phyloP scores from a whole-genome alignment of 2,113 vertebrate species.

The Abramis brama region DNA sequence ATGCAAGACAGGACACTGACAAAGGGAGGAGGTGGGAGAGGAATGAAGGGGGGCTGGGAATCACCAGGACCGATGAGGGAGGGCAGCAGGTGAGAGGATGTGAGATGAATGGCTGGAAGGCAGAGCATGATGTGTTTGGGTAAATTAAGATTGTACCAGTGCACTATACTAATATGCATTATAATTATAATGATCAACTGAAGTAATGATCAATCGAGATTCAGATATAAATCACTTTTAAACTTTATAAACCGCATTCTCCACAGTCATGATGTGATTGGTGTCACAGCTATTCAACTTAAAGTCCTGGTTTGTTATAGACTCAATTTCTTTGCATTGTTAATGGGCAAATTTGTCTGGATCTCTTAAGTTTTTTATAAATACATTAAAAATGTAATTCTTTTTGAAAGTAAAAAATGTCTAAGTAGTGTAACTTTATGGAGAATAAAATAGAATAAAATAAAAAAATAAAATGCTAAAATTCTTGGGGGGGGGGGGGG shows the following conservation, averaged over 20 bases:
- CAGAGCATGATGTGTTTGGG: slow-evolving; percentile 6
- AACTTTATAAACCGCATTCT: background rate
- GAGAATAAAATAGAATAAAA: background rate
- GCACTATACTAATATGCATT: background rate
- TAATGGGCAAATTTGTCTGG: background rate
- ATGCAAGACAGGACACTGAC: slow-evolving; percentile 41
- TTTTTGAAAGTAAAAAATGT: background rate
- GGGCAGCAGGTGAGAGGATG: slow-evolving; percentile 27
- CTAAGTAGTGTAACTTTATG: background rate
- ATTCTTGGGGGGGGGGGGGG: background rate
- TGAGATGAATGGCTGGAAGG: slow-evolving; percentile 28
- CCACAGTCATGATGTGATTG: background rate
- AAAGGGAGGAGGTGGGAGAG: slow-evolving; percentile 23
- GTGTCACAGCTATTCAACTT: background rate
- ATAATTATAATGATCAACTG: background rate
- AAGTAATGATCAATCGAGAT: background rate
- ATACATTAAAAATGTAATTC: background rate
- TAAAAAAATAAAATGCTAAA: background rate
- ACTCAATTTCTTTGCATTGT: background rate
- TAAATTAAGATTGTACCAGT: background rate
- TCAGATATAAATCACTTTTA: background rate
- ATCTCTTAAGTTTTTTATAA: background rate
- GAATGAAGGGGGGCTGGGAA: slow-evolving; percentile 15
- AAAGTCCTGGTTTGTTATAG: background rate
- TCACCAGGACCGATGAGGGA: slow-evolving; percentile 35